Evolutionary conservation across 2,888 invertebrate genomes (phyloP).

Genomic region (Tiliacea citrago): DNA sequence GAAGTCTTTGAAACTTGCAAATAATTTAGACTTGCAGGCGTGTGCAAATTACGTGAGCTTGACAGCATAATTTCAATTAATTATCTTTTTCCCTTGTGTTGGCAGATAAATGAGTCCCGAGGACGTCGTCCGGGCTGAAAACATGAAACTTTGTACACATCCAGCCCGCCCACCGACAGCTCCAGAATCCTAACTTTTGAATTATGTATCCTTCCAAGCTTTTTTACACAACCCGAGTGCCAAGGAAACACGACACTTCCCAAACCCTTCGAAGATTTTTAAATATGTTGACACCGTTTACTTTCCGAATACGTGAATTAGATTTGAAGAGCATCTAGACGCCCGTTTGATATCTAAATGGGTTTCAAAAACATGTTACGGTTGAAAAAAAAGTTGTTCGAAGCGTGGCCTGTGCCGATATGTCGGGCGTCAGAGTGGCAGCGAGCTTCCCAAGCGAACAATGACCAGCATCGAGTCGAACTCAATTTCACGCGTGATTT

Average conservation of each 20-base stretch:
- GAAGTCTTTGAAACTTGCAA: constrained; percentile 39
- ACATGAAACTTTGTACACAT: constrained; percentile 83
- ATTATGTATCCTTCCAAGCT: constrained; percentile 83
- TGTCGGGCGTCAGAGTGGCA: constrained; percentile 71
- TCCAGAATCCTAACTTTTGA: constrained; percentile 79
- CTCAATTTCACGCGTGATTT: constrained; percentile 90
- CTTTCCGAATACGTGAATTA: constrained; percentile 39
- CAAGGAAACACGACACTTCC: constrained; percentile 70
- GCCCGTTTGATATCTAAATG: constrained; percentile 46
- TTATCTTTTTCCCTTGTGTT: constrained; percentile 81
- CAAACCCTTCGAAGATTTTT: constrained; percentile 67
- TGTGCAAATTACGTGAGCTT: constrained; percentile 73
- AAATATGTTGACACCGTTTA: constrained; percentile 54
- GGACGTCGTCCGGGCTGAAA: constrained; percentile 81
- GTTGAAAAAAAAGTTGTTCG: constrained; percentile 52
- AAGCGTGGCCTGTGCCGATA: constrained; percentile 62
- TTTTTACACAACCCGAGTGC: constrained; percentile 77
- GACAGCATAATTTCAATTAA: constrained; percentile 86
- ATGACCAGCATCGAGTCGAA: constrained; percentile 83
- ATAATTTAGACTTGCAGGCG: constrained; percentile 65
- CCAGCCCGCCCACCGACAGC: constrained; percentile 73
- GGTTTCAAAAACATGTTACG: constrained; percentile 43
- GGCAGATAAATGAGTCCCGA: constrained; percentile 84
- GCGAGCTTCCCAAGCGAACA: constrained; percentile 79
- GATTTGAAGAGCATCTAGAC: constrained; percentile 42